Evolutionary conservation across 1,140 invertebrate genomes (phyloP), one percentile per base, ranked within the genome.

Genomic region (Pseudomyrmex sp.): DNA sequence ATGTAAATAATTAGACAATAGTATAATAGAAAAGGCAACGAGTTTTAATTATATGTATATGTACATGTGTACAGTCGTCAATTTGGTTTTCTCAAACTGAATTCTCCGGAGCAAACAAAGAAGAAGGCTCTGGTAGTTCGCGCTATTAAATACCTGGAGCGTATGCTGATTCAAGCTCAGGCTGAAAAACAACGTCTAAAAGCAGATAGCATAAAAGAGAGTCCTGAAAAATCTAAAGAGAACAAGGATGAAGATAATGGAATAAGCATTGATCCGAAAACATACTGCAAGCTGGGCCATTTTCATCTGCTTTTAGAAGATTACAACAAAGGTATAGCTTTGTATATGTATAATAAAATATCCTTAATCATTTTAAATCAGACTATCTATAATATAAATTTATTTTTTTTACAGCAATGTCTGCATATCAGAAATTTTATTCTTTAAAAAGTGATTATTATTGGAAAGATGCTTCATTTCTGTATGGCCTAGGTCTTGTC

Each of bases 401-500:
- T 35, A 5, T 35, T 35, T 35, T 35, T 62, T 2, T 82, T 74
- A 59, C 93, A 98, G 98, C 98, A 15, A 96, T 99, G 95, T 99
- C 98, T 48, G 98, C 98, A 4, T 99, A 99, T 95, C 98, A 99
- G 93, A 98, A 98, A 93, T 99, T 97, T 94, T 97, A 97, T 91
- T 96, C 96, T 15, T 93, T 97, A 15, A 96, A 97, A 92, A 95
- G 94, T 8, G 97, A 98, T 86, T 97, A 98, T 92, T 99, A 98
- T 92, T 99, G 98, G 98, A 98, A 97, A 93, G 97, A 99, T 95
- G 96, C 97, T 0, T 95, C 97, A 44, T 99, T 99, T 93, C 95
- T 99, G 10, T 99, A 99, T 95, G 98, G 98, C 20, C 95, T 99
- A 54, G 98, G 98, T 9, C 95, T 99, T 4, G 98, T 98, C 63